Conservation (phyloP, 2,888 invertebrate genomes). For the Cosmia trapezina region DNA sequence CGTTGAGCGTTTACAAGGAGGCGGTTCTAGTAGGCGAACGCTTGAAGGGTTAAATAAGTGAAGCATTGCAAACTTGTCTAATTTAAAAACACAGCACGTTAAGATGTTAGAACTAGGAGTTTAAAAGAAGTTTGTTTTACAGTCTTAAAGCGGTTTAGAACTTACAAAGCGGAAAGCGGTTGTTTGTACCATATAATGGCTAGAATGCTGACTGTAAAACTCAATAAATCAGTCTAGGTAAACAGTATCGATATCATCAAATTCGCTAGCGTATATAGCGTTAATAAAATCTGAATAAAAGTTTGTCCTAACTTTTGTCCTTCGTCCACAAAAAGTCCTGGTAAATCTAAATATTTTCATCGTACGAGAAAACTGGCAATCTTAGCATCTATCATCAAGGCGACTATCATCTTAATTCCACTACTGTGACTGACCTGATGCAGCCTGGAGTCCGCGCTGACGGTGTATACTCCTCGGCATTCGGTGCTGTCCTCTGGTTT, state of each 20-base stretch:
- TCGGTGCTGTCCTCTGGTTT: constrained; percentile 82
- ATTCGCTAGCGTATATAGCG: neutral
- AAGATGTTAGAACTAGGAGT: constrained; percentile 38
- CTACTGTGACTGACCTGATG: constrained; percentile 75
- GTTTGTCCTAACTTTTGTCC: neutral
- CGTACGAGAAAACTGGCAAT: neutral
- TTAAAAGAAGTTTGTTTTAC: constrained; percentile 38
- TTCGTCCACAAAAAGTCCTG: neutral
- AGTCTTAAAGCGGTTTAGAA: constrained; percentile 31
- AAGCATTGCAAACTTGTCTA: constrained; percentile 6
- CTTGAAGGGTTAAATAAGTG: no score
- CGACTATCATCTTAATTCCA: neutral
- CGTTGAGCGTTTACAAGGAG: no score
- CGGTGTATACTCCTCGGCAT: constrained; percentile 83
- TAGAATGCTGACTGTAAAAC: neutral
- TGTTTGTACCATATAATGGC: constrained; percentile 5
- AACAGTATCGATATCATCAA: neutral
- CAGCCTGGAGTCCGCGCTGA: constrained; percentile 81
- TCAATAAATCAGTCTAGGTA: neutral
- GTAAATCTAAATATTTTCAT: no score
- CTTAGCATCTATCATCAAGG: neutral
- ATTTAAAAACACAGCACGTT: constrained; percentile 26
- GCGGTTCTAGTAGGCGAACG: no score
- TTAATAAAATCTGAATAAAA: neutral
- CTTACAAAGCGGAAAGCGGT: constrained; percentile 3